A percentile compares a stretch with the other conserved stretches of the same genome.
Conservation (phyloP, 2,113 vertebrate species). For the Dasyurus viverrinus region DNA sequence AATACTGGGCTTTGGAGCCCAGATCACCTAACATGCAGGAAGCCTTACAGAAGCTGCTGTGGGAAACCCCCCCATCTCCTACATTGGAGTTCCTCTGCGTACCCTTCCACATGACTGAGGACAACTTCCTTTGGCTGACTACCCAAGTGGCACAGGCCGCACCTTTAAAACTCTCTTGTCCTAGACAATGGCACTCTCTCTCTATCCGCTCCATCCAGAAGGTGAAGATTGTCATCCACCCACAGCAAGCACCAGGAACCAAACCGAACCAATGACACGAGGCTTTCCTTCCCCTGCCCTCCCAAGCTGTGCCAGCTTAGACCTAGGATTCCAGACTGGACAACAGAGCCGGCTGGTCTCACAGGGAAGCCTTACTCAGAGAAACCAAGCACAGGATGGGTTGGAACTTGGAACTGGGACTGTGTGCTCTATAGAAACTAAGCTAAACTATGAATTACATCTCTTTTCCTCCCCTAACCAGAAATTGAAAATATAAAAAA, state of each 20-base stretch:
- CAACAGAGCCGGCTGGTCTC: not conserved
- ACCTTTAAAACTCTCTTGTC: not conserved
- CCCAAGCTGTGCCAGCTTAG: not conserved
- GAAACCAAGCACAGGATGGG: not conserved
- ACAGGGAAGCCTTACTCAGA: not conserved
- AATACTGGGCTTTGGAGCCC: not conserved
- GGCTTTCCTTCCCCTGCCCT: not conserved
- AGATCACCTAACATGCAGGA: not conserved
- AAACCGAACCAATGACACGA: not conserved
- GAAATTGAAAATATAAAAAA: not conserved
- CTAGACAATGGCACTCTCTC: not conserved
- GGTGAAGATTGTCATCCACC: not conserved
- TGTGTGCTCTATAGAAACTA: not conserved
- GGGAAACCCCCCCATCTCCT: not conserved
- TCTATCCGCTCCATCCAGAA: not conserved
- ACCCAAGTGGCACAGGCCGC: rapidly evolving
- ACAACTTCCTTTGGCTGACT: not conserved
- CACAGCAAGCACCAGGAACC: not conserved
- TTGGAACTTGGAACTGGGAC: not conserved
- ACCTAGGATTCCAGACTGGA: not conserved
- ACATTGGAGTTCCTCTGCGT: not conserved
- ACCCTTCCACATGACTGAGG: not conserved
- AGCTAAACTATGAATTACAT: not conserved
- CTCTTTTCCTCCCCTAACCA: not conserved
- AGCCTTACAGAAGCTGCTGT: not conserved